Base-by-base conservation (phyloP, 2,888 invertebrate genomes). In the Seira musarum region DNA sequence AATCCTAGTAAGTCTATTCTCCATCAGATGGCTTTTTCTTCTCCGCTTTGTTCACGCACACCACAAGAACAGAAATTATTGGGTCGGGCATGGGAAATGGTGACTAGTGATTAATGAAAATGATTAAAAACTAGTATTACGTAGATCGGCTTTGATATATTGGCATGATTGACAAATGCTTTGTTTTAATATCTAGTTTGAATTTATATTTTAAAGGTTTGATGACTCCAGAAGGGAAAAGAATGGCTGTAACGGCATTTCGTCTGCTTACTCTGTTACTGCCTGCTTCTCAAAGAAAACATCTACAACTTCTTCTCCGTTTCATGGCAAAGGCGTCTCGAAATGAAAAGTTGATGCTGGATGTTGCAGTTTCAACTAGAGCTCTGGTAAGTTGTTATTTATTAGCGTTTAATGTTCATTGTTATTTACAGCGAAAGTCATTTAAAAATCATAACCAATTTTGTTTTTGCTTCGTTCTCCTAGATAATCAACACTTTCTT, bases 401-500 rank as follows among this genome's bases (percentile, higher is more conserved):
- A 17, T 10, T 25, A 22, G 19, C 61, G 19, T 61, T 66, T 64
- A 22, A 22, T 22, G n/a, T n/a, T n/a, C n/a, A n/a, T n/a, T n/a
- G n/a, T n/a, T n/a, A n/a, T n/a, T n/a, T n/a, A n/a, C n/a, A n/a
- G n/a, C n/a, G n/a, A n/a, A 46, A 46, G 46, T 13, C 6, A 46
- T 10, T 10, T 46, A 46, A 10, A 13, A 46, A 46, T 46, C 13
- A 46, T 46, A 10, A 46, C 6, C 6, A 46, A 13, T 46, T 13
- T 46, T 46, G 13, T 46, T 46, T 46, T 6, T 22, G 21, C 63
- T 6, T 63, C 22, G 10, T 63, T 5, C 3, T 21, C 35, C 0
- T 64, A 85, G 85, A 82, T 84, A 30, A 83, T 85, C 61, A 85
- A 85, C 65, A 81, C 83, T 8, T 85, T 85, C 65, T 85, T 83